phyloP scores from a whole-genome alignment of 2,113 vertebrate genomes.

The Otolemur garnettii region DNA sequence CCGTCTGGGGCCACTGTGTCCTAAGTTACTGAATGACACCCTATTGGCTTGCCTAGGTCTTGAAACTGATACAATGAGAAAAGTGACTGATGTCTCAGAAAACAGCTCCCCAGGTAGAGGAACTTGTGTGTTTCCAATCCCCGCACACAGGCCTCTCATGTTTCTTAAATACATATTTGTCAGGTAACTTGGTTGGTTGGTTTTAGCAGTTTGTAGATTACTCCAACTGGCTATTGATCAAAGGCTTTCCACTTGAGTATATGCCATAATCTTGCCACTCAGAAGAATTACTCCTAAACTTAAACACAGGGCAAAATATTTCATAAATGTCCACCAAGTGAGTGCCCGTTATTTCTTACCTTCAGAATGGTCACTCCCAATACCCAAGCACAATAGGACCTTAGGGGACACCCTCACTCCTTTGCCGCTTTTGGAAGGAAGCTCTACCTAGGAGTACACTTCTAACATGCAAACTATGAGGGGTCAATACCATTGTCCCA shows the following conservation, averaged over 20 bases:
- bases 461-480: too few relatives aligned
- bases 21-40: neutral
- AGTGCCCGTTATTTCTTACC: neutral
- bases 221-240: neutral
- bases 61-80: neutral
- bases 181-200: neutral
- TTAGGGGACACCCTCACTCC: neutral
- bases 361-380: neutral
- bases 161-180: neutral
- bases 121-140: neutral
- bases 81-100: neutral
- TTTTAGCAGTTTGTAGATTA: neutral
- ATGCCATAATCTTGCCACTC: neutral
- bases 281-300: neutral
- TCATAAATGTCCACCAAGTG: neutral
- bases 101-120: too few relatives aligned
- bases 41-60: neutral
- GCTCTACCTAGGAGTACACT: neutral
- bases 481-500: neutral
- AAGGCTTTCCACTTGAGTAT: neutral
- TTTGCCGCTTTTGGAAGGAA: neutral
- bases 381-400: too few relatives aligned
- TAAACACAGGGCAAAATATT: rapidly evolving
- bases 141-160: neutral
- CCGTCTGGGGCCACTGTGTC: neutral